Conservation (phyloP, 1,140 invertebrate genomes). For the Elymnias hypermnestra region DNA sequence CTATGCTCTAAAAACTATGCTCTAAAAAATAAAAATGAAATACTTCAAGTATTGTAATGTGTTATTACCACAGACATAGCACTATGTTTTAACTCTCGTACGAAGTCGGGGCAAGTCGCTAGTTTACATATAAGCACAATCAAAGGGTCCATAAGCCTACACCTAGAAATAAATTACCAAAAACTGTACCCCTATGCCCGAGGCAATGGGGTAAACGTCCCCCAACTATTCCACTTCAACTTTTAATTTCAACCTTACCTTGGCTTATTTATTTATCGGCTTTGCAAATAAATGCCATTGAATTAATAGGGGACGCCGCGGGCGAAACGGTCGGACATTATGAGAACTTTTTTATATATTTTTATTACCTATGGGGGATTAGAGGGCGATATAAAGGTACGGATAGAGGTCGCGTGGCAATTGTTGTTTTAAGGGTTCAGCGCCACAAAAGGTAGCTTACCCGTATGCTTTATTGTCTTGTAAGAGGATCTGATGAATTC, state of each 20-base stretch:
- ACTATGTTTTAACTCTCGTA: no score
- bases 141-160: constrained; percentile 2
- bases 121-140: no score
- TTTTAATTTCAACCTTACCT: constrained; percentile 28
- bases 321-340: constrained; percentile 23
- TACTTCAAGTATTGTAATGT: no score
- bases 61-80: no score
- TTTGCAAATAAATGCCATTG: constrained; percentile 29
- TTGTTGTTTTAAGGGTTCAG: constrained; percentile 7
- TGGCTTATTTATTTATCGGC: constrained; percentile 26
- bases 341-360: constrained; percentile 20
- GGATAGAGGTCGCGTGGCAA: constrained; percentile 18
- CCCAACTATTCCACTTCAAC: constrained; percentile 20
- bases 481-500: not conserved
- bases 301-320: constrained; percentile 24
- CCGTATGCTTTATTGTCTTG: not conserved
- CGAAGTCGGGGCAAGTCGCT: no score
- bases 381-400: constrained; percentile 2
- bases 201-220: constrained; percentile 15
- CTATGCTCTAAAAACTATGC: no score
- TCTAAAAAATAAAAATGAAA: no score
- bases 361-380: constrained; percentile 22
- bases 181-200: constrained; percentile 11
- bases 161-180: constrained; percentile 2
- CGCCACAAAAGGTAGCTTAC: not conserved